Conservation (phyloP, 2,797 vertebrate genomes). For the Cossypha caffra region DNA sequence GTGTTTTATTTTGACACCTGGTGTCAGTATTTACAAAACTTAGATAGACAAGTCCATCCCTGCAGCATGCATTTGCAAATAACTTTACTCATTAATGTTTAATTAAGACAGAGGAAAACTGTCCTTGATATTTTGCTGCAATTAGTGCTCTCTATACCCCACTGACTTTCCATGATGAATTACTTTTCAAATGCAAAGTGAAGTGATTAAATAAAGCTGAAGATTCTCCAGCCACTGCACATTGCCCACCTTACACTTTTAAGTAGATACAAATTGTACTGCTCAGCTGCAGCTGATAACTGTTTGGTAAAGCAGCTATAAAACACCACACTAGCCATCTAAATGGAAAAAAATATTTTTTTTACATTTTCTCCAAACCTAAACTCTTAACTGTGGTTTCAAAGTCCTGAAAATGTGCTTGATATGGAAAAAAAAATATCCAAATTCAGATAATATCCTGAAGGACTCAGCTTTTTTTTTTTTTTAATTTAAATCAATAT, state of each 20-base stretch:
- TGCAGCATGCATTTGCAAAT: constrained; percentile 81
- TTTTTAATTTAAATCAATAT: not conserved
- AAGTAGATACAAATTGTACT: constrained; percentile 32
- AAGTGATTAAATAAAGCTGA: constrained; percentile 83
- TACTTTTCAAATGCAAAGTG: constrained; percentile 85
- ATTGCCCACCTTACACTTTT: constrained; percentile 47
- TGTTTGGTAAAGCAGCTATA: not conserved
- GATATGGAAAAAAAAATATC: not conserved
- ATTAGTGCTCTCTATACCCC: constrained; percentile 82
- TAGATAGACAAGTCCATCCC: constrained; percentile 79
- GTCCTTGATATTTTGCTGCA: constrained; percentile 84
- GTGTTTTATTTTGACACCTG: constrained; percentile 79
- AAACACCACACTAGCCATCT: not conserved
- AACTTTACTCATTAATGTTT: constrained; percentile 85
- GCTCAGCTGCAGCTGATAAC: not conserved
- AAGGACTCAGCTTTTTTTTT: not conserved
- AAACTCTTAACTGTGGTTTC: accelerated
- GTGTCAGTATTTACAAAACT: constrained; percentile 82
- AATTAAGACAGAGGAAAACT: constrained; percentile 86
- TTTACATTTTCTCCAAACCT: not conserved
- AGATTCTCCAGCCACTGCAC: constrained; percentile 72
- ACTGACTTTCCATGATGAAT: constrained; percentile 84
- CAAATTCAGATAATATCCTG: not conserved
- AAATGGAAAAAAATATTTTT: not conserved
- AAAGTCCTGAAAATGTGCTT: not conserved